Percentiles rank a stretch among this genome's conserved stretches.
Conservation (phyloP, 2,113 vertebrate genomes). For the Tachysurus vachellii region DNA sequence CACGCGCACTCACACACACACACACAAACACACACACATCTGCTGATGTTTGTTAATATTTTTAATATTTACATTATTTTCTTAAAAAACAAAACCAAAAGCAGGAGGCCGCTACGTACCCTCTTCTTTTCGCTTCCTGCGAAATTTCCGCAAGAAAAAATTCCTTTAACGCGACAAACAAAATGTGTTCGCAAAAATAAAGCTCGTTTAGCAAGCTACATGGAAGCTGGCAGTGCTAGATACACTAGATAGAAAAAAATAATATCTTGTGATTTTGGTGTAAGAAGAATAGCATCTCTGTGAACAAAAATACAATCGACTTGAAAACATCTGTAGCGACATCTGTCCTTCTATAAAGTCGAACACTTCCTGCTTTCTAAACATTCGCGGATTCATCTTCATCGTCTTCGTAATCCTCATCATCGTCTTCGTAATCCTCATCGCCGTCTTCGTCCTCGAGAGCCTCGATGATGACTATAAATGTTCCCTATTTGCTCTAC, state of each 20-base stretch:
- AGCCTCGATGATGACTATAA: slow-evolving; percentile 61
- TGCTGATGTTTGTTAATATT: slow-evolving; percentile 47
- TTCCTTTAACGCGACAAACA: slow-evolving; percentile 74
- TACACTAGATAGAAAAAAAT: slow-evolving; percentile 79
- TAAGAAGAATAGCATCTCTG: slow-evolving; percentile 74
- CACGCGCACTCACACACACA: too few relatives aligned
- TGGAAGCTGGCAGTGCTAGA: slow-evolving; percentile 83
- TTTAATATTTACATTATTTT: slow-evolving; percentile 84
- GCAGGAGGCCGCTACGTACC: not conserved
- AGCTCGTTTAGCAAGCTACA: slow-evolving; percentile 89
- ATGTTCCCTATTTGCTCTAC: slow-evolving; percentile 68
- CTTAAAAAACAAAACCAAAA: slow-evolving; percentile 27
- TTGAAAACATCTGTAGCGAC: slow-evolving; percentile 58
- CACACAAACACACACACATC: slow-evolving; percentile 8
- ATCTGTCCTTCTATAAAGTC: slow-evolving; percentile 49
- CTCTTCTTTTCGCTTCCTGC: slow-evolving; percentile 56
- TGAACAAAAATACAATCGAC: slow-evolving; percentile 72
- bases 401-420: too few relatives aligned
- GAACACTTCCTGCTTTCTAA: slow-evolving; percentile 55
- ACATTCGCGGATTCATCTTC: slow-evolving; percentile 35
- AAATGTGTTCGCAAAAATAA: slow-evolving; percentile 88
- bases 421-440: too few relatives aligned
- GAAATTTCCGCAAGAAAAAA: slow-evolving; percentile 74
- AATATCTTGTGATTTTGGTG: slow-evolving; percentile 74
- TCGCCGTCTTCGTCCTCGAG: slow-evolving; percentile 47